Evolutionary conservation across 2,797 vertebrate genomes (phyloP), one percentile per base, ranked within the genome.

Genomic region (Dermochelys coriacea): DNA sequence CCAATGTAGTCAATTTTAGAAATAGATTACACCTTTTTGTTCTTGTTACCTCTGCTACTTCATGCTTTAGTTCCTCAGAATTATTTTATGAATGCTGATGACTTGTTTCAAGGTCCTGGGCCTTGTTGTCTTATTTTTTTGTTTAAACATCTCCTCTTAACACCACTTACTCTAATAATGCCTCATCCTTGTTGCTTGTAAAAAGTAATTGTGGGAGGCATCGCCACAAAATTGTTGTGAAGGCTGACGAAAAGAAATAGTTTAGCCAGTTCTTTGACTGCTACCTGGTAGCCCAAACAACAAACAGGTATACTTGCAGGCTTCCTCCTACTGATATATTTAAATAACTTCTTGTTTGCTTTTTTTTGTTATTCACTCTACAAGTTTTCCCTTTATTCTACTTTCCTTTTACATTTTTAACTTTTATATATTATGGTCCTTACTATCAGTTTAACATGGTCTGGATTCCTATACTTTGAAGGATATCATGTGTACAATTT

Each of bases 1-100:
- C 5, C 49, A n/a, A 3, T 3, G 18, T 18, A 54, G 34, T 6
- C 10, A 2, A 15, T 3, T 6, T 5, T 41, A 1, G 6, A 88
- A 29, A 34, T 34, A 0, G 0, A 8, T 85, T 77, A 71, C 23
- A 68, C 54, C 16, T 45, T n/a, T 88, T 79, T 41, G 12, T 15
- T 88, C 19, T 81, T 12, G 37, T 64, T 89, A 45, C 5, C 37
- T 57, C 10, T 23, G 9, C 6, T 4, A 86, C 29, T 82, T 75
- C 14, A 8, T 47, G 31, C 27, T 86, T 86, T 84, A 4, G 51
- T 84, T 31, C 84, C 50, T 19, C 52, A n/a, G 54, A 61, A 55
- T 23, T 51, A 54, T 75, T 47, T 84, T 27, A 55, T 82, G 89
- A 84, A n/a, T 37, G 12, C 29, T 41, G 12, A 14, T 1, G 2